These are phyloP conservation scores for Thamnophis elegans DNA, from an alignment of 2,797 vertebrate genomes.

Conservation along the genomic window DNA sequence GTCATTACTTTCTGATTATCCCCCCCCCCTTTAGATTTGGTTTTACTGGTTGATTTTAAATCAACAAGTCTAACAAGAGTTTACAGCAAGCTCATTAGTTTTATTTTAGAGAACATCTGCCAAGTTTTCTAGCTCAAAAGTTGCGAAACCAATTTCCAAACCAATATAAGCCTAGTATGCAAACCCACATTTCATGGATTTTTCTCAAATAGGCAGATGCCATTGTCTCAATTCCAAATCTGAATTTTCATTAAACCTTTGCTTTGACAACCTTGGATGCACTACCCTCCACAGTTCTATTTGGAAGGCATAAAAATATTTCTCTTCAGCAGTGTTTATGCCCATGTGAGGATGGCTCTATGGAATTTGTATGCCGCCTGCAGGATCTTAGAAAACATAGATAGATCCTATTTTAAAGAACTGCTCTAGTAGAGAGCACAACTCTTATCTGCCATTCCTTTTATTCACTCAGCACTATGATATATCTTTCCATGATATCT, in stretches of 20 bases:
- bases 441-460: not conserved
- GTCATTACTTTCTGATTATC: not conserved
- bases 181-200: not conserved
- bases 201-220: not conserved
- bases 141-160: not conserved
- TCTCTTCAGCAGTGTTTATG: not conserved
- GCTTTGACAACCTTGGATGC: not conserved
- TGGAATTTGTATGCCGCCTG: not conserved
- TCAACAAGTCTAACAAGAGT: not conserved
- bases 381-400: not conserved
- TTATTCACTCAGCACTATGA: not conserved
- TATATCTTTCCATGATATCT: not conserved
- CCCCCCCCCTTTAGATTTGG: not conserved
- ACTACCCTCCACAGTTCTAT: not conserved
- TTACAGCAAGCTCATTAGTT: not conserved
- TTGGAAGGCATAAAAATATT: not conserved
- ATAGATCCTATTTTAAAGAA: not conserved
- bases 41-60: not conserved
- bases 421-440: not conserved
- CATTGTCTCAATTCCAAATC: not conserved
- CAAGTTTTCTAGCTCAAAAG: not conserved
- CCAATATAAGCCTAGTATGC: not conserved
- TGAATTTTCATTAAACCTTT: not conserved
- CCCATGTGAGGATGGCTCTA: not conserved
- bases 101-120: not conserved